A percentile compares a stretch with the other conserved stretches of the same genome.
These are phyloP conservation scores for Ichneumon xanthorius DNA, from an alignment of 2,888 invertebrate genomes.

Conservation along the genomic window DNA sequence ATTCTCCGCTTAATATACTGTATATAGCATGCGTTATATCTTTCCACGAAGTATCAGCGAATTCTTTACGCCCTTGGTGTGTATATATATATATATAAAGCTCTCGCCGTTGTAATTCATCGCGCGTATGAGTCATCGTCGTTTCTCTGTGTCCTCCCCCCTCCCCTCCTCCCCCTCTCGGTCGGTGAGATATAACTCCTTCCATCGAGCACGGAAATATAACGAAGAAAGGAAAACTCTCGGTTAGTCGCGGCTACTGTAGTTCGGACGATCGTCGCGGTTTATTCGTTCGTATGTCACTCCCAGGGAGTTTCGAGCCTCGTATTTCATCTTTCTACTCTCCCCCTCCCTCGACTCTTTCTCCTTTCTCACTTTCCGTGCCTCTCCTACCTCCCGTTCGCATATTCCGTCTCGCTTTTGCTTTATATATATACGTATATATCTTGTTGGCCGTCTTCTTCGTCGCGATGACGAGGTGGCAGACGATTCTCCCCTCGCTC, in stretches of 20 bases:
- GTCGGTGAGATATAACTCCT: slow-evolving; percentile 1
- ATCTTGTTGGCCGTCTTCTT: slow-evolving; percentile 3
- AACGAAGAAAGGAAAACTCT: slow-evolving; percentile 62
- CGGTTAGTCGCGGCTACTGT: slow-evolving; percentile 5
- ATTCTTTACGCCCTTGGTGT: slow-evolving; percentile 57
- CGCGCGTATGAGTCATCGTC: slow-evolving; percentile 61
- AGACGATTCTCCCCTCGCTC: slow-evolving; percentile 48
- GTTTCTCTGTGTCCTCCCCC: slow-evolving; percentile 41
- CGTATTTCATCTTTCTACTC: slow-evolving; percentile 37
- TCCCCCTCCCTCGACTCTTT: background rate
- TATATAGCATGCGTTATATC: slow-evolving; percentile 24
- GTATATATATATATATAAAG: background rate
- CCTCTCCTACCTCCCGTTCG: slow-evolving; percentile 4
- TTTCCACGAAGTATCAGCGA: slow-evolving; percentile 61
- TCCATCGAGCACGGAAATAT: slow-evolving; percentile 51
- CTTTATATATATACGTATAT: background rate
- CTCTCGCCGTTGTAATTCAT: slow-evolving; percentile 49
- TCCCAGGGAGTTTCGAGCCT: slow-evolving; percentile 6
- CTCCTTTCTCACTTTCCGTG: slow-evolving; percentile 23
- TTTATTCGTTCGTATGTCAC: slow-evolving; percentile 35
- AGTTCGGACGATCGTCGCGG: slow-evolving; percentile 22
- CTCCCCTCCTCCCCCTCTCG: background rate
- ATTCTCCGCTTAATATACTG: slow-evolving; percentile 46
- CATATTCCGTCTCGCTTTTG: slow-evolving; percentile 12
- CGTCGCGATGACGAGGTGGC: slow-evolving; percentile 41